These are phyloP conservation scores for Aphrophora alni DNA, from an alignment of 2,888 invertebrate genomes.

Conservation along the genomic window DNA sequence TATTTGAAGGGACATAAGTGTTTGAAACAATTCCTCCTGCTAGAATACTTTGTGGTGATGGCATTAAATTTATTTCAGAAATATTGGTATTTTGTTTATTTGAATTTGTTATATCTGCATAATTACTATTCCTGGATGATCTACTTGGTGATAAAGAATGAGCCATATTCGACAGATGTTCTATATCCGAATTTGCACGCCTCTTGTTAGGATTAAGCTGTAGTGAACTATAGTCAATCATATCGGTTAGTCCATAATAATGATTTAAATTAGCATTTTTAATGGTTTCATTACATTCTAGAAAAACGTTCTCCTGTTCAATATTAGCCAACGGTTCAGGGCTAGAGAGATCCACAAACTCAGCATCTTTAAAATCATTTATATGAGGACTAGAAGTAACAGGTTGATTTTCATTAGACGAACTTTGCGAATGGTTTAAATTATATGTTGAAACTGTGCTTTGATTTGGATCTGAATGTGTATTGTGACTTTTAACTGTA, in stretches of 20 bases:
- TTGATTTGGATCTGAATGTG: not conserved
- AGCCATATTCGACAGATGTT: not conserved
- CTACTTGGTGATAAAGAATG: not conserved
- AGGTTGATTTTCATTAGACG: not conserved
- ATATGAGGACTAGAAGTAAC: not conserved
- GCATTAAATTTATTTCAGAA: not conserved
- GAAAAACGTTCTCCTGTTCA: too few species aligned
- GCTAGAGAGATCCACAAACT: not conserved
- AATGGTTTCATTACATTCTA: too few species aligned
- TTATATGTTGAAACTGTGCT: not conserved
- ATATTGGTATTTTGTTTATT: not conserved
- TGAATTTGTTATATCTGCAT: too few species aligned
- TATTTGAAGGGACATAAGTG: not conserved
- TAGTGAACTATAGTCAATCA: not conserved
- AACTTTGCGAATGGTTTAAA: not conserved
- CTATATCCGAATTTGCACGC: not conserved
- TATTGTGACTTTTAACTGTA: not conserved
- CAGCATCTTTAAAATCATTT: not conserved
- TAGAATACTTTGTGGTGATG: not conserved
- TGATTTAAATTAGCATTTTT: not conserved
- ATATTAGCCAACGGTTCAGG: not conserved
- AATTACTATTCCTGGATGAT: too few species aligned
- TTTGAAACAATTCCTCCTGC: not conserved
- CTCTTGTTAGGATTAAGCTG: not conserved
- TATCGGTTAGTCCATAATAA: not conserved